Evolutionary conservation across 1,140 invertebrate species (phyloP), one percentile per base, ranked within the genome.

Genomic region (Eueides isabella): DNA sequence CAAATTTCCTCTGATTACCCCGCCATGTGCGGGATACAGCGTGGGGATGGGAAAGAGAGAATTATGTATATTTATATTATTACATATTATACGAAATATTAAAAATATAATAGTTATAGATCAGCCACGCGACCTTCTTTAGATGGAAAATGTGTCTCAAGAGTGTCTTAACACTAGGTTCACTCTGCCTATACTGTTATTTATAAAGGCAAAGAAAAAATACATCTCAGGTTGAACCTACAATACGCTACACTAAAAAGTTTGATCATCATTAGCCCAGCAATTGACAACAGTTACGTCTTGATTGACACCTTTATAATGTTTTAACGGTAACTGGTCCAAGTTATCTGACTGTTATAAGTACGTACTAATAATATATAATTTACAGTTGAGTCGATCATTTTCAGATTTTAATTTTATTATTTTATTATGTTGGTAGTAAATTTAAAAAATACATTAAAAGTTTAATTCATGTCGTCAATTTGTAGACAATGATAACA

Each of bases 281-380:
- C 48, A 26, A 26, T 55, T 12, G 48, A 19, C 26, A 23, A 26
- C 48, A 55, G 48, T 55, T 55, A 55, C n/a, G 11, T 11, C 61
- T 61, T 61, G 29, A 69, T 69, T 33, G 48, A 61, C 29, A 33
- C 29, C 12, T 55, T 55, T 55, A 55, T 55, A 55, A 55, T 61
- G n/a, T 48, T 55, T 48, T 30, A 30, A 68, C 63, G 63, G 63
- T 64, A 33, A 19, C 31, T n/a, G 23, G 23, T 55, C 48, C 23
- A 55, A 55, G 48, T 23, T 55, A 26, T 26, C n/a, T 55, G 2
- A 19, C 41, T 44, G n/a, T n/a, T 6, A 19, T 23, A 9, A 26
- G 48, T 55, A 55, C n/a, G 3, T 19, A 19, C 48, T 26, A 26
- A 26, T 55, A 44, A 26, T 55, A 55, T 23, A 26, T 23, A 55